Base-by-base conservation (phyloP, 2,888 invertebrate species). In the Linyphia triangularis region DNA sequence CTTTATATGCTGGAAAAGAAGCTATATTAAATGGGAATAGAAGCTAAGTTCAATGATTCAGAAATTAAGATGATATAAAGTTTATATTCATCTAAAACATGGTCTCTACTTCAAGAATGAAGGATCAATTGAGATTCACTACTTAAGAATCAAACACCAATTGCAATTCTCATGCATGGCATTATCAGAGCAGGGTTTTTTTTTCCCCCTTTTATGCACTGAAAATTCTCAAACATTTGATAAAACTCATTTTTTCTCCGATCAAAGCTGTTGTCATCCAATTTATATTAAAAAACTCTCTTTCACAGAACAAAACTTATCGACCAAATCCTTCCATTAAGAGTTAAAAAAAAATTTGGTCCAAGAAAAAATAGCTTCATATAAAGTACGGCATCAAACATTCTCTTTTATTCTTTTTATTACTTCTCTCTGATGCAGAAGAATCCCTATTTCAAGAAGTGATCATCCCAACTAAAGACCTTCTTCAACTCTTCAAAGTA, bases 391-490 rank as follows among this genome's bases (percentile, higher is more conserved):
- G 51, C 33, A 33, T 33, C 33, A 33, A 40, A n/a, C 26, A 57
- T 73, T 28, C 57, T 22, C 40, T 4, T 24, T 43, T 43, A 30
- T 73, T 19, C 51, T 69, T 37, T n/a, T 19, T 57, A 22, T 57
- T 30, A 40, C 65, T 33, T 33, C 28, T 28, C 28, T 6, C 59
- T 69, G 69, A 81, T 43, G 57, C 69, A 19, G 73, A 83, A 83
- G 69, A 61, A 83, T 73, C 73, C 65, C 26, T 37, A 59, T 67
- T 77, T 59, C 73, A 67, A 33, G 84, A 33, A 73, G 84, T 67
- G 75, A 85, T 85, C 84, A 67, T 77, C 73, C 33, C 3, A 33
- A 61, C 40, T 82, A 37, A 81, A 70, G 81, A 67, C 79, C 81
- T 70, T 63, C 57, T 51, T 43, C 72, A n/a, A 13, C 82, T 51